Base-by-base conservation (phyloP, 1,140 invertebrate species). In the Pseudomyrmex gracilis region DNA sequence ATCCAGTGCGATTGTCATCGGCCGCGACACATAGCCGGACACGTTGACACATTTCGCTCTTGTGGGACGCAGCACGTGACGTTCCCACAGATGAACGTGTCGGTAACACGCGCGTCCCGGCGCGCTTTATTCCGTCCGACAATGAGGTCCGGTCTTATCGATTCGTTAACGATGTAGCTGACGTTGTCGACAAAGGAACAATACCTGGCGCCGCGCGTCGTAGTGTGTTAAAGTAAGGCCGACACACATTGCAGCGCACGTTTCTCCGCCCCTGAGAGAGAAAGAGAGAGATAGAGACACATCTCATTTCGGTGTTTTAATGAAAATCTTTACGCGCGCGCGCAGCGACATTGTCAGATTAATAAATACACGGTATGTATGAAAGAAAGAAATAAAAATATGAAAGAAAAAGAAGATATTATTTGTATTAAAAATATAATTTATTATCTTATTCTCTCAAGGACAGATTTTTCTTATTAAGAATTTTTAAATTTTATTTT, bases 101-200 rank as follows among this genome's bases (percentile, higher is more conserved):
- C 92, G 90, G 85, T 87, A 91, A 88, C 92, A 92, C 87, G 86
- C 89, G 87, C 90, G 85, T 87, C 76, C 76, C 90, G 85, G 87
- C 84, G 86, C 85, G 85, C 83, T 83, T 80, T 77, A 78, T 85
- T 88, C 73, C 85, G 85, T 60, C 78, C 87, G 88, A 91, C 90
- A 92, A 92, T 92, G 86, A 92, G 90, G 90, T 92, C 90, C 87
- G 88, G 90, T 91, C 91, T 92, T 92, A 92, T 92, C 91, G 92
- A 92, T 92, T 91, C 91, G 90, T 92, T 91, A 92, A 92, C 90
- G 90, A 91, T 90, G 90, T 87, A 77, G 84, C 89, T 89, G 90
- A 90, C 84, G 89, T 90, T 88, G 87, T 88, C 78, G 85, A 92
- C 90, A 91, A 91, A 91, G 90, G 90, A 90, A 92, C 91, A 92